Base-by-base conservation (phyloP, 1,140 invertebrate species). In the Cydia pomonella region DNA sequence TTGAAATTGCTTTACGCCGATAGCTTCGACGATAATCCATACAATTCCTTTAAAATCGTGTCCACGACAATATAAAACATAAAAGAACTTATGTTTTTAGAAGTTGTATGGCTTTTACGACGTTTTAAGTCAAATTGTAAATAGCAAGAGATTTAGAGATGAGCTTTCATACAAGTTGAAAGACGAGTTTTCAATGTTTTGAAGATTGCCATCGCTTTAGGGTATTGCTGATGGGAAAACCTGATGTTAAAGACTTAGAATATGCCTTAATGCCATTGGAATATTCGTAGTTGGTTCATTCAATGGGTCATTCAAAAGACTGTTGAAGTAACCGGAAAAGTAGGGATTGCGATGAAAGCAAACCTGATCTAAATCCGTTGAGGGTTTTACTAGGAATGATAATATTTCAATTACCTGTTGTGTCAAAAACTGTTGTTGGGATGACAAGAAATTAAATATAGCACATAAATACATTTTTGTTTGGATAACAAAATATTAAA, bases 221-320 rank as follows among this genome's bases (percentile, higher is more conserved):
- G 50, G 50, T 44, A 6, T 53, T 53, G 50, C 16, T 53, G n/a
- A 53, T 53, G 50, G 50, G 50, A 53, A n/a, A 53, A 53, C 50
- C n/a, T 53, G 50, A 53, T 53, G 18, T 53, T 50, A 18, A n/a
- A 18, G 1, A 18, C 4, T 53, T 18, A 53, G 18, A 53, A 53
- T 53, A 21, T 53, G 18, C 50, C 50, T 53, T 53, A 53, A 18
- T 0, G 3, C 1, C 18, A 53, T 7, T 7, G 16, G 0, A 0
- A 53, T 18, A 53, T 0, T 7, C n/a, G 13, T 18, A 16, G 16
- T 3, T 47, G 16, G 13, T 53, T 18, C 16, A 18, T 53, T 53
- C 50, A 53, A 53, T 53, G n/a, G 16, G 50, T n/a, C n/a, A n/a
- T n/a, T n/a, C n/a, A 50, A 53, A 18, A 16, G 33, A 44, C 41